Evolutionary conservation across 1,140 invertebrate genomes (phyloP).

Genomic region (Lethrus apterus): DNA sequence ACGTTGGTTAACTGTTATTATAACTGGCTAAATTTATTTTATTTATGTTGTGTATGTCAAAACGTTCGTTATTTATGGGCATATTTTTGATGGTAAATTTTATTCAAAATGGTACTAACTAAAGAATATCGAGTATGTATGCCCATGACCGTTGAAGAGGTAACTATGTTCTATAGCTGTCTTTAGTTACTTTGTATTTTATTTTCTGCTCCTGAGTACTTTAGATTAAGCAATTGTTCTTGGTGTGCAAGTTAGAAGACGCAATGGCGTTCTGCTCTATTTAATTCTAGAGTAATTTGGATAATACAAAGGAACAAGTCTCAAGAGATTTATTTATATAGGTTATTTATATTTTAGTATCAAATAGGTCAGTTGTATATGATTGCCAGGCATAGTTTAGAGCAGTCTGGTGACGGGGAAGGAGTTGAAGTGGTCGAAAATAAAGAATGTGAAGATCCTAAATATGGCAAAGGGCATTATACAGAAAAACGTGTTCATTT

Average conservation of each 20-base stretch:
- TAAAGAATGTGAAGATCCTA: conserved; percentile 66
- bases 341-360: conserved; percentile 57
- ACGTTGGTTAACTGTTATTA: not conserved
- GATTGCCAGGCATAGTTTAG: conserved; percentile 87
- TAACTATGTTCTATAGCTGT: conserved; percentile 39
- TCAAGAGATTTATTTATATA: too few species aligned
- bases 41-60: not conserved
- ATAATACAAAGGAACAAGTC: too few species aligned
- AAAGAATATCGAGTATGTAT: conserved; percentile 90
- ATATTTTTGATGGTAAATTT: too few species aligned
- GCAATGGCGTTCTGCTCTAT: too few species aligned
- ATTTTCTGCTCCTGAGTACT: too few species aligned
- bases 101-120: conserved; percentile 68
- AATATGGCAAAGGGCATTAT: conserved; percentile 77
- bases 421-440: conserved; percentile 90
- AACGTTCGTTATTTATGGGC: conserved; percentile 1
- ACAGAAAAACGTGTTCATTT: conserved; percentile 90
- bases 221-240: too few species aligned
- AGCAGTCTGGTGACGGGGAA: conserved; percentile 82
- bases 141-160: conserved; percentile 86
- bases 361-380: conserved; percentile 88
- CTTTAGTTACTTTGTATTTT: not conserved
- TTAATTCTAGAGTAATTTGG: too few species aligned
- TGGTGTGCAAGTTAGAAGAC: too few species aligned
- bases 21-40: conserved; percentile 1